Conservation (phyloP, 2,113 vertebrate species). For the Oncorhynchus gorbuscha region DNA sequence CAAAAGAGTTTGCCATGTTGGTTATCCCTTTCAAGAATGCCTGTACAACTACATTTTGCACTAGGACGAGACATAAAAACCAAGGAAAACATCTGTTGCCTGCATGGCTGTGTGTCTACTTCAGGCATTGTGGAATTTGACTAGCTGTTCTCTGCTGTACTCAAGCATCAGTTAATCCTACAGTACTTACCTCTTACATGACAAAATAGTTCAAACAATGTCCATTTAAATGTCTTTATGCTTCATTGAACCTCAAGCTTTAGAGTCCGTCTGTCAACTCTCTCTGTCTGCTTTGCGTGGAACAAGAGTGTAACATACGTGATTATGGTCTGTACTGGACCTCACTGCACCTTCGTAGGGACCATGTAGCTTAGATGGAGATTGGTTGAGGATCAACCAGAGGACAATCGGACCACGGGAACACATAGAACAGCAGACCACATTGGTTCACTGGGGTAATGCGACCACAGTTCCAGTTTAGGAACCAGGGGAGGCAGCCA, state of each 20-base stretch:
- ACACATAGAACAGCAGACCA: not conserved
- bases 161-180: no score
- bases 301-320: no score
- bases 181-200: no score
- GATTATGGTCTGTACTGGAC: no score
- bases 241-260: no score
- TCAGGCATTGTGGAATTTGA: not conserved
- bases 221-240: no score
- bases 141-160: not conserved
- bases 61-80: slow-evolving; percentile 4
- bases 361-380: no score
- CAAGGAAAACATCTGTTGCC: slow-evolving; percentile 19
- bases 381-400: not conserved
- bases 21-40: slow-evolving; percentile 8
- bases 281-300: no score
- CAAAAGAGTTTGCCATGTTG: slow-evolving; percentile 15
- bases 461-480: not conserved
- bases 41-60: slow-evolving; percentile 23
- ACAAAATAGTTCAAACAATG: no score
- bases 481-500: not conserved
- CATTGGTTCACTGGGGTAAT: not conserved
- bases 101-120: not conserved
- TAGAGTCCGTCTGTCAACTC: no score
- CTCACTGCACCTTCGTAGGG: no score
- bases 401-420: not conserved